phyloP scores from a whole-genome alignment of 2,888 invertebrate genomes.

The Ecliptopera silaceata region DNA sequence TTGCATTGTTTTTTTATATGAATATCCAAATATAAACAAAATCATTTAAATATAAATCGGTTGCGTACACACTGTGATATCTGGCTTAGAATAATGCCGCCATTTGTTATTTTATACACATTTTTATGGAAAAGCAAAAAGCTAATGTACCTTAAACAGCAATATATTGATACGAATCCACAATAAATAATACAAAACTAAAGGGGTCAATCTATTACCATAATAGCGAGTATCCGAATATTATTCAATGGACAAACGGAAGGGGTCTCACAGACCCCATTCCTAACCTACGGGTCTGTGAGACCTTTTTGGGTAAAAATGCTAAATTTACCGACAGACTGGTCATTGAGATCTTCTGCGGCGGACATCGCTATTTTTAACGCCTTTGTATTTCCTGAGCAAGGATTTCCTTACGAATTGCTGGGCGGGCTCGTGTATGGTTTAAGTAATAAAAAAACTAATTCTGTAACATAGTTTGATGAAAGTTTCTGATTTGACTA shows the following conservation, averaged over 20 bases:
- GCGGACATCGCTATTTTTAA: constrained; percentile 73
- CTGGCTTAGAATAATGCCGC: background rate
- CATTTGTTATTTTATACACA: constrained; percentile 19
- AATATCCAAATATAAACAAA: background rate
- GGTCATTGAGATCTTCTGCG: constrained; percentile 70
- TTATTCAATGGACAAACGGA: constrained; percentile 61
- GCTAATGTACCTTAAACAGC: constrained; percentile 72
- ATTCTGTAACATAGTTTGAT: too few relatives aligned
- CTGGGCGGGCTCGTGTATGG: constrained; percentile 46
- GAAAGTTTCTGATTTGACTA: too few relatives aligned
- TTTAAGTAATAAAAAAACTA: constrained; percentile 31
- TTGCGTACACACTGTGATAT: background rate
- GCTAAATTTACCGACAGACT: constrained; percentile 66
- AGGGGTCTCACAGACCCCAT: too few relatives aligned
- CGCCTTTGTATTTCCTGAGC: constrained; percentile 72
- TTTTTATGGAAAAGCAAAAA: constrained; percentile 47
- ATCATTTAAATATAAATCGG: background rate
- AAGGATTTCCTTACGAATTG: constrained; percentile 73
- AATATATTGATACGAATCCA: constrained; percentile 72
- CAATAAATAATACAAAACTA: constrained; percentile 70
- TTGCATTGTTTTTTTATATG: too few relatives aligned
- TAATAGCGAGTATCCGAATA: constrained; percentile 60
- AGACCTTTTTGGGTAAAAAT: constrained; percentile 47
- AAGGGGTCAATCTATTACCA: constrained; percentile 73
- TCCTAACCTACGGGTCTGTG: too few relatives aligned